phyloP scores from a whole-genome alignment of 1,140 invertebrate species.

The Penaeus vannamei region DNA sequence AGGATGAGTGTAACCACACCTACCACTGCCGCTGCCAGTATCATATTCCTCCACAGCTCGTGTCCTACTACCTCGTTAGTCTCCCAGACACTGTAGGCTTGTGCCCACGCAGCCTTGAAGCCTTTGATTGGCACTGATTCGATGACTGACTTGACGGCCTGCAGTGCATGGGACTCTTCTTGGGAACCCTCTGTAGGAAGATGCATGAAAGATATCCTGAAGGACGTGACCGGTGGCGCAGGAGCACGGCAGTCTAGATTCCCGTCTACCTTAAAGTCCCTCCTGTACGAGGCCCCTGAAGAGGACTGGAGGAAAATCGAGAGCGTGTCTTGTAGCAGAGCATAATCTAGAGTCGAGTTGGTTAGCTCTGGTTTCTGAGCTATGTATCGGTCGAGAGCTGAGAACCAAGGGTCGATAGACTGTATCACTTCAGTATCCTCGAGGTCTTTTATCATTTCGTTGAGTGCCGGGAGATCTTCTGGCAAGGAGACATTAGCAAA shows the following conservation, averaged over 20 bases:
- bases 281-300: constrained; percentile 58
- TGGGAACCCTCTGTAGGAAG: constrained; percentile 29
- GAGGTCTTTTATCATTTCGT: constrained; percentile 53
- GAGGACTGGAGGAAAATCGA: constrained; percentile 61
- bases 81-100: constrained; percentile 67
- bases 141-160: constrained; percentile 47
- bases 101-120: constrained; percentile 58
- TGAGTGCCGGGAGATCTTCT: constrained; percentile 61
- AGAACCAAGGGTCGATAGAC: constrained; percentile 71
- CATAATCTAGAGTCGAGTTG: constrained; percentile 49
- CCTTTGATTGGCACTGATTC: constrained; percentile 43
- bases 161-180: constrained; percentile 42
- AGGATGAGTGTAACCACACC: constrained; percentile 75
- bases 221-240: constrained; percentile 62
- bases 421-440: constrained; percentile 64
- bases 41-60: constrained; percentile 76
- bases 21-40: constrained; percentile 74
- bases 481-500: constrained; percentile 70
- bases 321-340: constrained; percentile 56
- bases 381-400: constrained; percentile 69
- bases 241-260: constrained; percentile 50
- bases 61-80: constrained; percentile 74
- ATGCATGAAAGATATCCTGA: constrained; percentile 60
- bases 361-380: constrained; percentile 47
- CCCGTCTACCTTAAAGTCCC: constrained; percentile 52